phyloP scores from a whole-genome alignment of 2,113 vertebrate genomes.

The Sardina pilchardus region DNA sequence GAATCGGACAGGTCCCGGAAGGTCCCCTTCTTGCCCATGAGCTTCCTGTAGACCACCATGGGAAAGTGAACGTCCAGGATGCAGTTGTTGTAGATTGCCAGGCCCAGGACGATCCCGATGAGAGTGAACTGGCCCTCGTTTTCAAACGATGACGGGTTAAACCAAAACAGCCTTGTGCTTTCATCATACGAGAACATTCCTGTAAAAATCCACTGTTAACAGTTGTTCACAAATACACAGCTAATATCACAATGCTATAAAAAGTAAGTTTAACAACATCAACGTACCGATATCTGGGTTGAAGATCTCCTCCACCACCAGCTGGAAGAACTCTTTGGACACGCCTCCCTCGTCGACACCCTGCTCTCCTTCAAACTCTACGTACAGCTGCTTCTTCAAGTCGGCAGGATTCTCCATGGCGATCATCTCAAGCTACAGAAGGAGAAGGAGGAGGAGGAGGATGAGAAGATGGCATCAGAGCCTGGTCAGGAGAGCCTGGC shows the following conservation, averaged over 20 bases:
- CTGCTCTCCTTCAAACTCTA: constrained; percentile 98
- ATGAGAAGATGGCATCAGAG: background rate
- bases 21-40: constrained; percentile 97
- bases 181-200: constrained; percentile 99
- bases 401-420: constrained; percentile 99
- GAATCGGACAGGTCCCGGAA: constrained; percentile 92
- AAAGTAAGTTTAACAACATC: background rate
- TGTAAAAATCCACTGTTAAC: constrained; percentile 50
- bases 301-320: constrained; percentile 98
- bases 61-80: constrained; percentile 98
- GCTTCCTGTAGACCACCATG: constrained; percentile 97
- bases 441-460: constrained; percentile 31
- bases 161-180: constrained; percentile 93
- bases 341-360: constrained; percentile 98
- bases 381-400: constrained; percentile 97
- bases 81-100: constrained; percentile 99
- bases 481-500: background rate
- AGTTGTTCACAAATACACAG: background rate
- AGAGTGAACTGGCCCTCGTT: constrained; percentile 97
- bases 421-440: constrained; percentile 87
- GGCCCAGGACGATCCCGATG: constrained; percentile 94
- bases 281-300: constrained; percentile 93
- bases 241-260: background rate
- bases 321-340: constrained; percentile 98
- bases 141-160: constrained; percentile 95